Conservation (phyloP, 1,140 invertebrate species). For the Macrotrachela quadricornifera region DNA sequence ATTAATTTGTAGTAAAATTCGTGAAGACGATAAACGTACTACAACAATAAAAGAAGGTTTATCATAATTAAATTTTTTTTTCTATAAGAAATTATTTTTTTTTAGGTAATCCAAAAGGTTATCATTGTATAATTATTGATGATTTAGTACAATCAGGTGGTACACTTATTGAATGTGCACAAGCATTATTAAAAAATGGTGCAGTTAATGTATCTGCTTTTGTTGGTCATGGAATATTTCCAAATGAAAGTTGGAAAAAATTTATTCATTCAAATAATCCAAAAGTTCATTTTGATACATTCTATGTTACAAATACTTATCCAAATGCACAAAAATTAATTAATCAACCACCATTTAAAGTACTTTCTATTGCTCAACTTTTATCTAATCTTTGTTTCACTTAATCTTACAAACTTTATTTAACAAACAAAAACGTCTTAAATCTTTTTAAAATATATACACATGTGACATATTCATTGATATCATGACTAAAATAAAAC, state of each 20-base stretch:
- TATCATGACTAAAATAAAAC: too few species aligned
- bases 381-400: too few species aligned
- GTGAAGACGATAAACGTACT: slow-evolving; percentile 20
- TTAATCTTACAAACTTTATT: too few species aligned
- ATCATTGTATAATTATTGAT: slow-evolving; percentile 28
- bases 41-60: slow-evolving; percentile 29
- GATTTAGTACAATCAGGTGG: slow-evolving; percentile 29
- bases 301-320: slow-evolving; percentile 29
- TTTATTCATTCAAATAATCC: slow-evolving; percentile 12
- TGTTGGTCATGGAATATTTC: slow-evolving; percentile 30
- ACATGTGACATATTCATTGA: too few species aligned
- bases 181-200: slow-evolving; percentile 21
- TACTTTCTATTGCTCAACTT: slow-evolving; percentile 14
- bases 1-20: slow-evolving; percentile 25
- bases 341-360: slow-evolving; percentile 21
- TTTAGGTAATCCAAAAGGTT: slow-evolving; percentile 20
- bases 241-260: slow-evolving; percentile 24
- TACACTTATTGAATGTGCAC: slow-evolving; percentile 24
- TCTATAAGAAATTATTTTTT: neutral
- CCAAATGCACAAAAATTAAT: slow-evolving; percentile 23
- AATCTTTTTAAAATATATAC: too few species aligned
- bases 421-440: too few species aligned
- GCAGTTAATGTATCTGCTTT: slow-evolving; percentile 22
- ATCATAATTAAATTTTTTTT: too few species aligned
- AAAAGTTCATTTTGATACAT: slow-evolving; percentile 18